A percentile compares a stretch with the other conserved stretches of the same genome.
Conservation (phyloP, 1,140 invertebrate species). For the Galleria mellonella region DNA sequence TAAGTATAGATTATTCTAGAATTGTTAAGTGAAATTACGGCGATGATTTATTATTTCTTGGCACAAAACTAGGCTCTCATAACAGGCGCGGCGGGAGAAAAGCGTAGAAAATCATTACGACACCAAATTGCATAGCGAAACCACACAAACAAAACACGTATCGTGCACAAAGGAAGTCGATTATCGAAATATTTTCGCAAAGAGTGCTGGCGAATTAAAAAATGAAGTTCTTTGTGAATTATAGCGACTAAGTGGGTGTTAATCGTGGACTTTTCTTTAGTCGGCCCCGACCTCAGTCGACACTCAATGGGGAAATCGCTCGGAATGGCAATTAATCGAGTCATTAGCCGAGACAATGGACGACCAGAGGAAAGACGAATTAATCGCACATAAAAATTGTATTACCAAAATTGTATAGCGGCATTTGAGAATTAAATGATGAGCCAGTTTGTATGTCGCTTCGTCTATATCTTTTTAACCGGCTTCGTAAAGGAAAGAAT, state of each 20-base stretch:
- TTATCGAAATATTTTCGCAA: background rate
- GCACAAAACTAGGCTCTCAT: no score
- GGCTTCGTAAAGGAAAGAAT: no score
- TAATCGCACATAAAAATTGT: background rate
- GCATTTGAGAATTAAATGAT: background rate
- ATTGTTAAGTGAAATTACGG: no score
- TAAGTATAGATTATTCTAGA: no score
- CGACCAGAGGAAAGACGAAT: background rate
- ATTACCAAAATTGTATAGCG: background rate
- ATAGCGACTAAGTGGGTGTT: background rate
- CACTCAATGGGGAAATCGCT: background rate
- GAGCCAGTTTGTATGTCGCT: no score
- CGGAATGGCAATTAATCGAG: constrained; percentile 2
- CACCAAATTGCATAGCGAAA: no score
- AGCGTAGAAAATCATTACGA: no score
- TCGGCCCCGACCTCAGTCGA: background rate
- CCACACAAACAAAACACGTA: no score
- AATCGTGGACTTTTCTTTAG: background rate
- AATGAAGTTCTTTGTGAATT: background rate
- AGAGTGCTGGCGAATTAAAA: background rate
- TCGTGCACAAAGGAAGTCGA: background rate
- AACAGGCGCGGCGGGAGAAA: no score
- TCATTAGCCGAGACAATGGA: constrained; percentile 1
- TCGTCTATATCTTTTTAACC: no score
- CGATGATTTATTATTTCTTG: no score